A percentile compares a stretch with the other conserved stretches of the same genome.
These are phyloP conservation scores for Trimorus sp. DNA, from an alignment of 2,888 invertebrate species.

Conservation along the genomic window DNA sequence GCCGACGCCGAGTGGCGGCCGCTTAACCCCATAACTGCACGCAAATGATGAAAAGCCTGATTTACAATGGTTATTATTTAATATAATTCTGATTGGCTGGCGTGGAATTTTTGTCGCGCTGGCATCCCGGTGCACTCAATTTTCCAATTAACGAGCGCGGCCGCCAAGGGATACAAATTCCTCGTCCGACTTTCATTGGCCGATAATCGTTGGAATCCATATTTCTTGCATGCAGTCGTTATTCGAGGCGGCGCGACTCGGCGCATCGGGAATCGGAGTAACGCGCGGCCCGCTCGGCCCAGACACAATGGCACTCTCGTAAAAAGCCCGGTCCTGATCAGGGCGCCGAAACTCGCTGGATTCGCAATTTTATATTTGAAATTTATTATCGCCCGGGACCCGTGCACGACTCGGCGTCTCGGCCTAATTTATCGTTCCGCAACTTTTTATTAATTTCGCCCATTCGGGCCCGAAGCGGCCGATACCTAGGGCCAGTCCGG, in stretches of 20 bases:
- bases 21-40: conserved; percentile 41
- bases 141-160: conserved; percentile 68
- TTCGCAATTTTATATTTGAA: conserved; percentile 81
- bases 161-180: conserved; percentile 67
- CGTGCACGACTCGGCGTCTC: conserved; percentile 68
- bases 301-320: conserved; percentile 75
- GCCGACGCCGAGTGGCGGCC: conserved; percentile 12
- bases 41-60: conserved; percentile 61
- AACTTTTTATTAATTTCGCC: conserved; percentile 81
- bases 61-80: conserved; percentile 64
- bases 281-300: conserved; percentile 68
- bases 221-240: conserved; percentile 69
- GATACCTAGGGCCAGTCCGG: conserved; percentile 56
- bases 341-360: conserved; percentile 69
- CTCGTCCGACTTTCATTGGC: conserved; percentile 65
- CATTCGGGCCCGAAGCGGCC: conserved; percentile 64
- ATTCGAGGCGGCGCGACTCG: conserved; percentile 62
- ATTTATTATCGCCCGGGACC: conserved; percentile 79
- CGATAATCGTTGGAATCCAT: conserved; percentile 70
- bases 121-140: conserved; percentile 67
- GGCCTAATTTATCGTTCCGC: conserved; percentile 81
- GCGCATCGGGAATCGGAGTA: conserved; percentile 66
- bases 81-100: conserved; percentile 64
- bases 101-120: conserved; percentile 54
- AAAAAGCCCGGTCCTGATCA: conserved; percentile 69